Base-by-base conservation (phyloP, 2,888 invertebrate genomes). In the Oscheius myriophilus region DNA sequence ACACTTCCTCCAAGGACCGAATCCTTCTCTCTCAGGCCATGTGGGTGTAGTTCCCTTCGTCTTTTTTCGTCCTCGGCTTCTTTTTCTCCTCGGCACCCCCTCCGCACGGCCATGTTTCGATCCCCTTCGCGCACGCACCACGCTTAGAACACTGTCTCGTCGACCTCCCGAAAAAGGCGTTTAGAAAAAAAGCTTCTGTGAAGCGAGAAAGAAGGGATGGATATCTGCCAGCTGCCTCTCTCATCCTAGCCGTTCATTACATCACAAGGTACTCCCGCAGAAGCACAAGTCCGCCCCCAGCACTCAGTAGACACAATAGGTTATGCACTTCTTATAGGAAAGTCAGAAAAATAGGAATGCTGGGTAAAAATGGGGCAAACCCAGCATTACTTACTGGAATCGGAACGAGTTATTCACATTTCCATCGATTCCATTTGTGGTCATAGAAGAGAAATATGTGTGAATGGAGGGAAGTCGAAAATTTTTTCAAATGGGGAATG, bases 1-100 rank as follows among this genome's bases (percentile, higher is more conserved):
- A 81, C 68, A 73, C 72, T n/a, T 78, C 79, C 0, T 78, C 79
- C 3, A 80, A 79, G 61, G 76, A 81, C 70, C 69, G 75, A 14
- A 72, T 75, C 11, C 69, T 79, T 0, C 66, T 82, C 1, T 76
- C 77, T 0, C 75, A 75, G 49, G 79, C 79, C 9, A 79, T 82
- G 80, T 79, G 42, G 68, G 76, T 70, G 46, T 23, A 12, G 23
- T 58, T 45, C 43, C 23, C 12, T 26, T n/a, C 43, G 33, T 33
- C 39, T 39, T 18, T 16, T 26, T 61, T 23, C n/a, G 23, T 58
- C 58, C 43, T 12, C 12, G 54, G 54, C 43, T 57, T 41, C 39
- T 39, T 16, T 6, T 45, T 46, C 18, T 46, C 18, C 14, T 33
- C 26, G 53, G 26, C 26, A 26, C 39, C 26, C 9, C n/a, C 53